Base-by-base conservation (phyloP, 2,113 vertebrate species). In the Chelonoidis abingdonii region DNA sequence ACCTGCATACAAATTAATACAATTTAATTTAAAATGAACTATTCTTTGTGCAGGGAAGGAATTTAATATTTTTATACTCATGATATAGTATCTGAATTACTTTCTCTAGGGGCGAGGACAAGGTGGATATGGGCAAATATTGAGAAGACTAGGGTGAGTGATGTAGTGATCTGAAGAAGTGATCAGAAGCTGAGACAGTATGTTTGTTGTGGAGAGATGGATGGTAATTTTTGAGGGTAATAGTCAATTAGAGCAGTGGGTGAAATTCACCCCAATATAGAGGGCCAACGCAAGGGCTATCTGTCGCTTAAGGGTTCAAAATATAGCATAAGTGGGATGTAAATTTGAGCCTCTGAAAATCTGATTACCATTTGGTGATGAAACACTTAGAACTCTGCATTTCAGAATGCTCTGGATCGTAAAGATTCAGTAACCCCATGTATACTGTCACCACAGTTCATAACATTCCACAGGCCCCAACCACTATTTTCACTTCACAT, bases 381-480 rank as follows among this genome's bases (percentile, higher is more conserved):
- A 92, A 93, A 65, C 56, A 53, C 89, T 96, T 96, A 94, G 95
- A 96, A 94, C 54, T 87, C 79, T 84, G n/a, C 54, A 86, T 96
- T 94, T 92, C 54, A 92, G 85, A 47, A 59, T 87, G 2, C 17
- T 87, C 84, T 10, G 35, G 59, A 52, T 8, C 38, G 47, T 52
- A 38, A 89, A 31, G 79, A 56, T 16, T 25, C 6, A 75, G 52
- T 82, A 84, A 93, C 41, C 86, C 35, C 85, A 82, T 47, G 24
- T 89, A 16, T 0, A 2, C 24, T 44, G 25, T 29, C n/a, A 62
- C 14, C 3, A 2, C 79, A 86, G 41, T 93, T 90, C 75, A 82
- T 79, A 31, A 31, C 0, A 0, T 19, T 95, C 86, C 91, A 1
- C 91, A 52, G 89, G 96, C 88, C 54, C 62, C 57, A 84, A n/a